Base-by-base conservation (phyloP, 2,888 invertebrate species). In the Kuschelorhynchus macadamiae region DNA sequence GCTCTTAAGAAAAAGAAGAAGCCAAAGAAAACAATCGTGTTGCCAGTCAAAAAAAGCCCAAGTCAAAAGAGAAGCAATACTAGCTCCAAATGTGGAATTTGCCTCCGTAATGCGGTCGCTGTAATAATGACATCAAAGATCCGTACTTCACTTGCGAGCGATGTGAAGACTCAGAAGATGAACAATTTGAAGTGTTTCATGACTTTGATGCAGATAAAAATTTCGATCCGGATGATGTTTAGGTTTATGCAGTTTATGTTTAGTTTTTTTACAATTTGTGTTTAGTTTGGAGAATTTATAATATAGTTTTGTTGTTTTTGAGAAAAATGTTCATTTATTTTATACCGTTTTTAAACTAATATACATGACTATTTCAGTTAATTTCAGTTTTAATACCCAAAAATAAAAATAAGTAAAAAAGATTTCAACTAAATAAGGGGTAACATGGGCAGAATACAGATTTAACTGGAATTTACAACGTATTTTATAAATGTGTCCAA, bases 191-290 rank as follows among this genome's bases (percentile, higher is more conserved):
- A 21, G 46, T 57, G 44, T 57, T 42, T 46, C 44, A 57, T 44
- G 44, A 25, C 4, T 57, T 44, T 44, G 57, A 57, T 57, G 57
- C 46, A 57, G 57, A 57, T 57, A 57, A 53, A 39, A 20, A 46
- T 44, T 57, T 57, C 44, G 57, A 57, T 46, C 57, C 57, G 44
- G 44, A 57, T 57, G 53, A 53, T 53, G 39, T 53, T 53, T 53
- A 53, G 39, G 36, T 53, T 53, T 53, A 11, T 36, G 36, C 2
- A 12, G 36, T 36, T n/a, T 12, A 11, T 36, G 11, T 21, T 36
- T 33, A 20, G 36, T 52, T 30, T 30, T 53, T 53, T 20, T 36
- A 11, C 2, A 12, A 11, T 36, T n/a, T 12, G 3, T 36, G 11
- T 21, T 36, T 33, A 20, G 36, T 52, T 30, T 30, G 32, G n/a